A percentile compares a stretch with the other conserved stretches of the same genome.
phyloP scores from a whole-genome alignment of 1,140 invertebrate genomes.

The Tetramorium simillimum region DNA sequence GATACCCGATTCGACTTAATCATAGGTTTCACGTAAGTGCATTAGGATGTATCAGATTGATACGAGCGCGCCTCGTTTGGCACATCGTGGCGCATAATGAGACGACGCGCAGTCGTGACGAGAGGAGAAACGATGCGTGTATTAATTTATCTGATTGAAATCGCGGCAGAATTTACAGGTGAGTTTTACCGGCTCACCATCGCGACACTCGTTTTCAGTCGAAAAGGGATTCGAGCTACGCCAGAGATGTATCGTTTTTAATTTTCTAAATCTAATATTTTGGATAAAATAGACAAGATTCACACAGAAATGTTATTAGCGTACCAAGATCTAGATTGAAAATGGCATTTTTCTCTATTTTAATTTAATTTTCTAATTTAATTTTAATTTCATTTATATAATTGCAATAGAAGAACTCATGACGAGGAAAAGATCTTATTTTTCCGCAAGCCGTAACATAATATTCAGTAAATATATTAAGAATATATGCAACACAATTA shows the following conservation, averaged over 20 bases:
- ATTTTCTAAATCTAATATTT: neutral
- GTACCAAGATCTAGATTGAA: too few relatives aligned
- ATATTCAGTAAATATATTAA: neutral
- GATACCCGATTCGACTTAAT: constrained; percentile 58
- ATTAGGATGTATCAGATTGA: constrained; percentile 63
- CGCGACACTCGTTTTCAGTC: neutral
- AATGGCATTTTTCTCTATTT: too few relatives aligned
- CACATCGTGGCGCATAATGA: constrained; percentile 40
- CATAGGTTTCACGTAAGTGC: constrained; percentile 63
- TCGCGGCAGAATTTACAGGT: constrained; percentile 16
- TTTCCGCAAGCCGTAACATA: neutral
- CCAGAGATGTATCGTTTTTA: neutral
- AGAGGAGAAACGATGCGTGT: constrained; percentile 48
- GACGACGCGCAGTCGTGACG: neutral
- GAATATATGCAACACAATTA: constrained; percentile 19
- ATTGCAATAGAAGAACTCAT: neutral
- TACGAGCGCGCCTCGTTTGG: constrained; percentile 59
- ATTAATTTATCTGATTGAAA: constrained; percentile 55
- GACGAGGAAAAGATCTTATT: neutral
- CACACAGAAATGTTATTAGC: too few relatives aligned
- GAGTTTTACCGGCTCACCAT: neutral
- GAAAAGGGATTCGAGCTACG: neutral
- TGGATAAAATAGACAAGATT: too few relatives aligned
- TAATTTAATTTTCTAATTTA: too few relatives aligned
- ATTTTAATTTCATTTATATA: neutral